Conservation (phyloP, 2,888 invertebrate genomes). For the Aphodius granarius region DNA sequence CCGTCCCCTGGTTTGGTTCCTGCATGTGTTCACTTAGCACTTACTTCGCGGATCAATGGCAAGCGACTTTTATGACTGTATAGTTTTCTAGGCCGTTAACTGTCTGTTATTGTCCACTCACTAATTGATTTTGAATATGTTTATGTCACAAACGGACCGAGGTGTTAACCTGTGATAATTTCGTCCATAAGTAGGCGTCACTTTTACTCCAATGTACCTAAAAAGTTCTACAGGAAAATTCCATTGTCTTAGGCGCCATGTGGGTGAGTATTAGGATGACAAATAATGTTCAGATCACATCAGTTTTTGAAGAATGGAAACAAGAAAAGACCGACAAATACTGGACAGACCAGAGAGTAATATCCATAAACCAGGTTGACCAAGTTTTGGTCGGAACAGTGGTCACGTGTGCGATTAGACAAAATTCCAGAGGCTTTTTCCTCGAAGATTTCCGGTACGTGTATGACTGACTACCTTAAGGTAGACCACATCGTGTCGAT, state of each 20-base stretch:
- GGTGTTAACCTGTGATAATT: background rate
- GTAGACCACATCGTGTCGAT: too few relatives aligned
- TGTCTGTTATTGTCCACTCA: background rate
- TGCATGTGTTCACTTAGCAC: constrained; percentile 8
- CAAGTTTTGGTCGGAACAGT: too few relatives aligned
- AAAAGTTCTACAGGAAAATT: background rate
- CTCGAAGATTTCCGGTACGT: too few relatives aligned
- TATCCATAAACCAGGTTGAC: too few relatives aligned
- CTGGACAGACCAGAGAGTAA: too few relatives aligned
- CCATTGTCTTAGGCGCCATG: background rate
- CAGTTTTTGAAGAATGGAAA: too few relatives aligned
- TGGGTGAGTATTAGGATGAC: too few relatives aligned
- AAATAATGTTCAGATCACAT: too few relatives aligned
- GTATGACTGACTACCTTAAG: too few relatives aligned
- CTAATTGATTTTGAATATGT: background rate
- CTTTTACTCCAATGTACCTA: background rate
- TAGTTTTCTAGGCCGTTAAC: background rate
- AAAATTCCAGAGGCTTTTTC: too few relatives aligned
- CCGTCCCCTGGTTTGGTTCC: background rate
- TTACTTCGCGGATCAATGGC: background rate
- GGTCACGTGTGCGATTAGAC: too few relatives aligned
- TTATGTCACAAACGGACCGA: background rate
- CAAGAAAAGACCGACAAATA: too few relatives aligned
- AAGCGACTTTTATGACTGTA: background rate
- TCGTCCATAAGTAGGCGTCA: background rate